Conservation (phyloP, 2,888 invertebrate species). For the Apocheima hispidaria region DNA sequence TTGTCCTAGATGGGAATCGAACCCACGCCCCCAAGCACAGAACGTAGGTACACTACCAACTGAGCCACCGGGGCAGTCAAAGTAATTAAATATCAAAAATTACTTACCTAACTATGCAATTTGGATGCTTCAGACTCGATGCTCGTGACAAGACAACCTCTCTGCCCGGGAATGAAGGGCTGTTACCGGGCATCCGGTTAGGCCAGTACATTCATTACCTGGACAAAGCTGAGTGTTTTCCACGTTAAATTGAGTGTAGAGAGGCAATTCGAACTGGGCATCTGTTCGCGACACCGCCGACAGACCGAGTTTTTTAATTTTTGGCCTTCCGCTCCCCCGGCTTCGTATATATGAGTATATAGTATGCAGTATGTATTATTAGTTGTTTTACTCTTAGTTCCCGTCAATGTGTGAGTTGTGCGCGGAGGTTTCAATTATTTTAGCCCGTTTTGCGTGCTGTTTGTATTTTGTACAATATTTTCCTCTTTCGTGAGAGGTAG, state of each 20-base stretch:
- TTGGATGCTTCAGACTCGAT: conserved; percentile 34
- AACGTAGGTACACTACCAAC: too few species aligned
- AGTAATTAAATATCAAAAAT: neutral
- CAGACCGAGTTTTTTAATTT: conserved; percentile 77
- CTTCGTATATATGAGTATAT: conserved; percentile 9
- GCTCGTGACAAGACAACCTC: conserved; percentile 53
- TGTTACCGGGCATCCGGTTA: conserved; percentile 51
- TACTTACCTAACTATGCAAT: neutral
- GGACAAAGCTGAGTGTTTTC: conserved; percentile 82
- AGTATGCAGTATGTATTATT: conserved; percentile 32
- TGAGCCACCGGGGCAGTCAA: too few species aligned
- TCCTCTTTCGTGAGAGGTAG: conserved; percentile 29
- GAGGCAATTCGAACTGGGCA: conserved; percentile 77
- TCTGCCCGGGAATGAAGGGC: conserved; percentile 55
- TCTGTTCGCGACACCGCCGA: conserved; percentile 77
- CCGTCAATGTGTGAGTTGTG: conserved; percentile 46
- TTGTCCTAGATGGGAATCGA: too few species aligned
- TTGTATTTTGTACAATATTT: conserved; percentile 54
- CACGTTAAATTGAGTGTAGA: conserved; percentile 81
- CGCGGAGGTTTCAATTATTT: conserved; percentile 62
- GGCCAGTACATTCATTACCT: conserved; percentile 70
- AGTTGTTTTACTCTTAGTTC: conserved; percentile 60
- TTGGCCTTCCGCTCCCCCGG: conserved; percentile 63
- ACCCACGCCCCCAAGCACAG: too few species aligned
- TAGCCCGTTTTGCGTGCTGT: conserved; percentile 45